These are phyloP conservation scores for Megaustenia siamemsis DNA, from an alignment of 2,888 invertebrate genomes.

Conservation along the genomic window DNA sequence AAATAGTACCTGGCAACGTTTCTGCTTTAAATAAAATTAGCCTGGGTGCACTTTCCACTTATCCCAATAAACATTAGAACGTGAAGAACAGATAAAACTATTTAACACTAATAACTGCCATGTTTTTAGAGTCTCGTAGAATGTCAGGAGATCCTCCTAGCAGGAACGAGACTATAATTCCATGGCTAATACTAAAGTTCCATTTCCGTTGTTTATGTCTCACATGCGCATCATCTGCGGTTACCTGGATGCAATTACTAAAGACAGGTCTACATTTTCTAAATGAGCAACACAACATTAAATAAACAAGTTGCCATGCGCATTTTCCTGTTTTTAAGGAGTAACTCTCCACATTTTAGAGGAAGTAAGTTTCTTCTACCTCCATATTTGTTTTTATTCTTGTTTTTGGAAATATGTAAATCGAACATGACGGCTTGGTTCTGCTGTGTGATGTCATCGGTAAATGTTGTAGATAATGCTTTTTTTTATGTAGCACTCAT, in stretches of 20 bases:
- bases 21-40: too few species aligned
- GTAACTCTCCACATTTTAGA: not conserved
- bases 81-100: not conserved
- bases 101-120: not conserved
- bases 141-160: not conserved
- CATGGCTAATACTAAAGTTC: not conserved
- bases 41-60: not conserved
- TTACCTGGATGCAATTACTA: slow-evolving; percentile 34
- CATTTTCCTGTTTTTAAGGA: slow-evolving; percentile 8
- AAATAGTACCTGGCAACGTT: too few species aligned
- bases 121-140: slow-evolving; percentile 7
- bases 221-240: not conserved
- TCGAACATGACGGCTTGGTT: not conserved
- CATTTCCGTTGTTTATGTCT: slow-evolving; percentile 25
- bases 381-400: not conserved
- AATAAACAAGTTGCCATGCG: slow-evolving; percentile 29
- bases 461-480: too few species aligned
- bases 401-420: not conserved
- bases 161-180: not conserved
- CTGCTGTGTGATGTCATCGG: not conserved
- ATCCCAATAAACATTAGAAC: not conserved
- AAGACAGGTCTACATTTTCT: slow-evolving; percentile 14
- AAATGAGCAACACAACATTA: slow-evolving; percentile 22
- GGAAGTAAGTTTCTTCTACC: not conserved
- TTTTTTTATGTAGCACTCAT: too few species aligned